Percentiles rank a stretch among this genome's conserved stretches.
Conservation (phyloP, 2,113 vertebrate genomes). For the Epinephelus lanceolatus region DNA sequence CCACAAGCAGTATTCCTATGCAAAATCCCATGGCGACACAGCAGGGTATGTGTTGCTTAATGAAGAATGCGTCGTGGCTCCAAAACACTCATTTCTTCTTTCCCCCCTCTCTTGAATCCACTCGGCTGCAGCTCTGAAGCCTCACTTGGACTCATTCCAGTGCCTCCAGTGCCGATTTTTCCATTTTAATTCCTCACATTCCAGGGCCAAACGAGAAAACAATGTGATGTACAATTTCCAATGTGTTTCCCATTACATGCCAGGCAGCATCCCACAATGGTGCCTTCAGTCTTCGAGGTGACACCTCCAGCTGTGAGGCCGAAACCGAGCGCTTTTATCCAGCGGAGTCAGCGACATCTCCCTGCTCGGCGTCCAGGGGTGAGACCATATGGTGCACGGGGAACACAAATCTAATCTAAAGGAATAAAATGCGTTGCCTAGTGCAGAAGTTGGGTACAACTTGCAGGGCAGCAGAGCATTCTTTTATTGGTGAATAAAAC, state of each 20-base stretch:
- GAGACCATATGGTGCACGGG: slow-evolving; percentile 71
- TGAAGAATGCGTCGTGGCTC: slow-evolving; percentile 56
- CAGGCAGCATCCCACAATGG: slow-evolving; percentile 65
- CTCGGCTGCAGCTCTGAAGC: slow-evolving; percentile 25
- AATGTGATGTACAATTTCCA: slow-evolving; percentile 83
- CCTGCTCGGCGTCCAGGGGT: slow-evolving; percentile 57
- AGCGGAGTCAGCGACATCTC: slow-evolving; percentile 64
- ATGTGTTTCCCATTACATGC: slow-evolving; percentile 91
- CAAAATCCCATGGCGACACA: slow-evolving; percentile 32
- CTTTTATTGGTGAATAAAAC: neutral
- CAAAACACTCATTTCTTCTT: slow-evolving; percentile 23
- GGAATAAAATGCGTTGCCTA: neutral
- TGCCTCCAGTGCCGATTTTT: slow-evolving; percentile 45
- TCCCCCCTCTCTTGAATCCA: slow-evolving; percentile 12
- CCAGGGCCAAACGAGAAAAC: slow-evolving; percentile 82
- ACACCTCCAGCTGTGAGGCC: slow-evolving; percentile 85
- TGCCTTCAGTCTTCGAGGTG: slow-evolving; percentile 71
- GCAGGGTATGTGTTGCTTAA: slow-evolving; percentile 27
- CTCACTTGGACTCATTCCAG: slow-evolving; percentile 38
- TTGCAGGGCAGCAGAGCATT: neutral
- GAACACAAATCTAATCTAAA: neutral
- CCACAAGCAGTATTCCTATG: slow-evolving; percentile 23
- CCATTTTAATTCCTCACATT: slow-evolving; percentile 77
- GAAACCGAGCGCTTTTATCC: slow-evolving; percentile 73
- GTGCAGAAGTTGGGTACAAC: slow-evolving; percentile 25